These are phyloP conservation scores for Pemphigus obesinymphae DNA, from an alignment of 1,140 invertebrate genomes.

Conservation along the genomic window DNA sequence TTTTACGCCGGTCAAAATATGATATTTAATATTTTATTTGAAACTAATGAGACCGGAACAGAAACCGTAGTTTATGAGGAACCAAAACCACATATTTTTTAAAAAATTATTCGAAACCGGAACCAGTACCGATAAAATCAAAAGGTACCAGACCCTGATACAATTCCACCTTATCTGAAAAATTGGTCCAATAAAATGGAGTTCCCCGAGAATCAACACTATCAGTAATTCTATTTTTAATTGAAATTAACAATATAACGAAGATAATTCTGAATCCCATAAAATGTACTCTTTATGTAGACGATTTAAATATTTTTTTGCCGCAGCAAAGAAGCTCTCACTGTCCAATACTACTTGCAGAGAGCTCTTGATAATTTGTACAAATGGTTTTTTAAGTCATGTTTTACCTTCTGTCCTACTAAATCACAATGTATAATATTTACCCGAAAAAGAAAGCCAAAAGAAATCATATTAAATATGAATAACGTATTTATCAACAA, in stretches of 20 bases:
- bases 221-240: background rate
- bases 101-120: no score
- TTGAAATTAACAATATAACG: background rate
- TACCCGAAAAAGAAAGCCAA: background rate
- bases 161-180: no score
- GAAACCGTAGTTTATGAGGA: no score
- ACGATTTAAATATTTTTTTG: background rate
- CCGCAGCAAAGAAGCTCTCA: background rate
- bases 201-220: conserved; percentile 7
- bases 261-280: no score
- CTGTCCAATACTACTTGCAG: background rate
- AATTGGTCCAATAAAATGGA: conserved; percentile 36
- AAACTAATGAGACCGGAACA: no score
- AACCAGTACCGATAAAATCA: no score
- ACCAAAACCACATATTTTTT: no score
- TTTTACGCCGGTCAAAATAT: no score
- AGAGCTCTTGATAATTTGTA: background rate
- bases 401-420: background rate
- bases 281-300: background rate
- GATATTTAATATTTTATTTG: no score
- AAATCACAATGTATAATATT: background rate
- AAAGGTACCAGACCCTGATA: no score
- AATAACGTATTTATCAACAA: background rate
- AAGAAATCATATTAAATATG: background rate
- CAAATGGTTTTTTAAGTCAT: no score